Conservation (phyloP, 1,140 invertebrate genomes). For the Sogatella furcifera region DNA sequence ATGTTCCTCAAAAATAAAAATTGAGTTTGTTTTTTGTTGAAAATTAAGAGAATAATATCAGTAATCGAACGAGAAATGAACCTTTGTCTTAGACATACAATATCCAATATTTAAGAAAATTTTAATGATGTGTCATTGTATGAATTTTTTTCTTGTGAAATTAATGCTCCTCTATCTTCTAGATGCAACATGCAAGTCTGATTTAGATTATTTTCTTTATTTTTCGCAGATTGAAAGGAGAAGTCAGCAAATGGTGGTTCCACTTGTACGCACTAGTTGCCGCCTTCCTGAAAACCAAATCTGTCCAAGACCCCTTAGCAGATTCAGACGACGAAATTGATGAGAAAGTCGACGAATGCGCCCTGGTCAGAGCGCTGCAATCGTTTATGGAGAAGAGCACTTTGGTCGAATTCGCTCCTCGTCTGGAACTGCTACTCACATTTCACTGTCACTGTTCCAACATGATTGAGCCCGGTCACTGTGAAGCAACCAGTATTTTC, state of each 20-base stretch:
- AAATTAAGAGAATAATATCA: too few species aligned
- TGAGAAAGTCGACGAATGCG: slow-evolving; percentile 18
- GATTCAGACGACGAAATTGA: background rate
- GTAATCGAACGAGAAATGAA: too few species aligned
- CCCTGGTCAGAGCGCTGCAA: slow-evolving; percentile 48
- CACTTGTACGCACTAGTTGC: slow-evolving; percentile 64
- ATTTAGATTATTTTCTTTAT: too few species aligned
- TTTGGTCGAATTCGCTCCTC: slow-evolving; percentile 68
- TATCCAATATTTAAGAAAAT: too few species aligned
- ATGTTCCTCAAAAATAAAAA: too few species aligned
- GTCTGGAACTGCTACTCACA: slow-evolving; percentile 65
- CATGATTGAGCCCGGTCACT: background rate
- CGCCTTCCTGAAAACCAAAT: slow-evolving; percentile 28
- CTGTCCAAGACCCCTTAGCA: background rate
- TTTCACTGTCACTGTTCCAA: slow-evolving; percentile 56
- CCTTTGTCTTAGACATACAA: too few species aligned
- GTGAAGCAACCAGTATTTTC: slow-evolving; percentile 49
- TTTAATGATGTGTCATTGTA: too few species aligned
- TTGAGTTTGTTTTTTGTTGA: too few species aligned
- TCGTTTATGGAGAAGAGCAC: slow-evolving; percentile 76
- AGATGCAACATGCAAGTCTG: too few species aligned
- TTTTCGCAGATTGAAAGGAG: slow-evolving; percentile 28
- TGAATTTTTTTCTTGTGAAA: too few species aligned
- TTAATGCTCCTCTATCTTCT: too few species aligned
- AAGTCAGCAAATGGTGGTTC: slow-evolving; percentile 81